phyloP scores from a whole-genome alignment of 2,113 vertebrate genomes.

The Mystacornis crossleyi region DNA sequence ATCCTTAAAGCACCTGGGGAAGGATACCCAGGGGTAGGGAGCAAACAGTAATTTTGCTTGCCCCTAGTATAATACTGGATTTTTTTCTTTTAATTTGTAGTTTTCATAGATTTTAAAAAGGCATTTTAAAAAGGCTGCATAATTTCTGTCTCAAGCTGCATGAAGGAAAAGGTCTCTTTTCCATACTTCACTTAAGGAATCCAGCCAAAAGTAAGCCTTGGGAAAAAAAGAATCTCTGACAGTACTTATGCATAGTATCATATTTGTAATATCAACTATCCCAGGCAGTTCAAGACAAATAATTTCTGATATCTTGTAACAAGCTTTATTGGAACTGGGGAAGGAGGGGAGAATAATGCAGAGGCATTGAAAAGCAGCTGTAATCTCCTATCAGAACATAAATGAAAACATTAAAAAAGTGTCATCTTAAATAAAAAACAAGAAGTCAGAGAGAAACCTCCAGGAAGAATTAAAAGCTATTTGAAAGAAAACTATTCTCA shows the following conservation, averaged over 20 bases:
- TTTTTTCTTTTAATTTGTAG: background rate
- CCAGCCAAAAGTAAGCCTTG: background rate
- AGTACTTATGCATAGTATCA: background rate
- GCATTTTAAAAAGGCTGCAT: background rate
- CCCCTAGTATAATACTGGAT: fast-evolving
- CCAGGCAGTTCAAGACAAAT: background rate
- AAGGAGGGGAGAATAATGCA: background rate
- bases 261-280: background rate
- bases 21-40: background rate
- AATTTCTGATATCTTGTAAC: background rate
- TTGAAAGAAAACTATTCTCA: background rate
- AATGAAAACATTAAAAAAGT: background rate
- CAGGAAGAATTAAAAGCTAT: background rate
- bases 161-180: background rate
- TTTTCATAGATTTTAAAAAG: background rate
- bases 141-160: background rate
- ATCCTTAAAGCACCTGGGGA: background rate
- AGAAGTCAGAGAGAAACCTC: background rate
- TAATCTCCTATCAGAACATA: background rate
- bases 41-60: background rate
- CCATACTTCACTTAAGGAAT: background rate
- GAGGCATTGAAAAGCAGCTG: no score
- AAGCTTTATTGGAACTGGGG: background rate
- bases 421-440: background rate
- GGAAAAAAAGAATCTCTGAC: background rate